Evolutionary conservation across 2,797 vertebrate genomes (phyloP), one percentile per base, ranked within the genome.

Genomic region (Sebastes kiyomatsui): DNA sequence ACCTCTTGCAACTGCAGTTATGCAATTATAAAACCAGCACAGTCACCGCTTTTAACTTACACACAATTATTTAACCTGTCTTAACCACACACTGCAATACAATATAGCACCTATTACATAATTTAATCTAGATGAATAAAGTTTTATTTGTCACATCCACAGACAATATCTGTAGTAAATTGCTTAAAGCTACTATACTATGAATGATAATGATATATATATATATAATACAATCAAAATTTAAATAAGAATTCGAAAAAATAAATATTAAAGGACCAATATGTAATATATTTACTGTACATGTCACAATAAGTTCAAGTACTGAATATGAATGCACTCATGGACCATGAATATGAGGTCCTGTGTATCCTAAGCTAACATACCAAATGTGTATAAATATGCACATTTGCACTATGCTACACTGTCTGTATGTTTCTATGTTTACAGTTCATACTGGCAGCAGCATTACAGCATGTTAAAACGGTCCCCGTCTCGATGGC

Each of bases 381-480:
- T 18, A 56, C 25, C 25, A 55, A 22, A 75, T 66, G 23, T 27
- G 6, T 27, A 33, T 11, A 68, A 32, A 67, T 64, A 7, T 42
- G 14, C 27, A 11, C 8, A 18, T 12, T 60, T 60, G 30, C 4
- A 7, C 56, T 10, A 3, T 52, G n/a, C 59, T 25, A 4, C 4
- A 23, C 5, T 60, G 64, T 65, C 30, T 61, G 2, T 64, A 27
- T 75, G 71, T 70, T 55, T 23, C 7, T 61, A 2, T 62, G 18
- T 76, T 27, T 55, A 58, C 60, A 6, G 28, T 42, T 7, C 18
- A 73, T n/a, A 49, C 33, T 30, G 30, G 33, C 1, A 2, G 42
- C 46, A 18, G 75, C 68, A 67, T 81, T 72, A 75, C 67, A 69
- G 64, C 56, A 23, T 89, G 79, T 86, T 81, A 72, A 87, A 86